These are phyloP conservation scores for Leptopilina syphax DNA, from an alignment of 2,888 invertebrate genomes.

Conservation along the genomic window DNA sequence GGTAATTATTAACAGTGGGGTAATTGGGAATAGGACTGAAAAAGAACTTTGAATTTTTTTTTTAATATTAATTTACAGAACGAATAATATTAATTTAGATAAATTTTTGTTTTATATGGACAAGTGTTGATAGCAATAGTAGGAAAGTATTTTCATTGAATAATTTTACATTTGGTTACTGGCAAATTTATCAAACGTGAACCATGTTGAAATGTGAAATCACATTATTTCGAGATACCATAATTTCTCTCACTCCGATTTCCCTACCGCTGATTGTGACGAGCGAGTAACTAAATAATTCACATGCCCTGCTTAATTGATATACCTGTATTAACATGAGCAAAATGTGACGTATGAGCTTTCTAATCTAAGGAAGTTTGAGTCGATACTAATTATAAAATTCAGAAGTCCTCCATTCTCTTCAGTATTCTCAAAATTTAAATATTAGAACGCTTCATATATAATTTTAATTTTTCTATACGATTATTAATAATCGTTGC, in stretches of 20 bases:
- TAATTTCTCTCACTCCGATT: constrained; percentile 51
- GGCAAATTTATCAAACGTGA: constrained; percentile 24
- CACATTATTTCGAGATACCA: constrained; percentile 48
- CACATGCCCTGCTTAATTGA: constrained; percentile 59
- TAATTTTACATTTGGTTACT: constrained; percentile 17
- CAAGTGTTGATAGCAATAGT: constrained; percentile 14
- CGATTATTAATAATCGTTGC: too few relatives aligned
- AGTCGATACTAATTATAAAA: constrained; percentile 42
- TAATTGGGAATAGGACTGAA: too few relatives aligned
- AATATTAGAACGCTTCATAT: background rate
- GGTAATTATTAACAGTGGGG: too few relatives aligned
- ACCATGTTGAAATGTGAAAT: constrained; percentile 38
- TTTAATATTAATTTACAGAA: too few relatives aligned
- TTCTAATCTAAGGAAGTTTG: constrained; percentile 30
- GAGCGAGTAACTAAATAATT: constrained; percentile 62
- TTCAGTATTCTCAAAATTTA: constrained; percentile 33
- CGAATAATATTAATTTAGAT: background rate
- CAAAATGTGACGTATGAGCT: constrained; percentile 41
- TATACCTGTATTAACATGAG: constrained; percentile 49
- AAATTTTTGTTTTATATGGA: constrained; percentile 22
- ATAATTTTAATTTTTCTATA: background rate
- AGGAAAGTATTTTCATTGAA: constrained; percentile 4
- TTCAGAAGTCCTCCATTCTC: constrained; percentile 20
- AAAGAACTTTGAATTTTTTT: too few relatives aligned
- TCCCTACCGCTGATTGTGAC: constrained; percentile 58